These are phyloP conservation scores for Azorinus chamasolen DNA, from an alignment of 2,888 invertebrate genomes.

Conservation along the genomic window DNA sequence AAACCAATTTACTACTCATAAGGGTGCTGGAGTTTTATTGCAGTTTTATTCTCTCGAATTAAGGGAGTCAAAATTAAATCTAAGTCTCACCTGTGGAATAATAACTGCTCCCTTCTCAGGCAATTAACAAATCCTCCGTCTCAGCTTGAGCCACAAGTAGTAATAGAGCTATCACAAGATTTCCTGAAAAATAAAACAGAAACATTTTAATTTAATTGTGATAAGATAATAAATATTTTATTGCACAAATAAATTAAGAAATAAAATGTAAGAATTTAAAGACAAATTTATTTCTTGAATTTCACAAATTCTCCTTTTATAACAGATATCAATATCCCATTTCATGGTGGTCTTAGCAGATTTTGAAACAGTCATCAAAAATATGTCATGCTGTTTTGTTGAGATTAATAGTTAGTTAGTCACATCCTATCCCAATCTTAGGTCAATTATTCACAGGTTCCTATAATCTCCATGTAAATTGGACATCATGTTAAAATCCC, in stretches of 20 bases:
- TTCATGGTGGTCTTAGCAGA: no score
- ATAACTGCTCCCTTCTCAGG: neutral
- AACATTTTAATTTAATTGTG: constrained; percentile 13
- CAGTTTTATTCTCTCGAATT: no score
- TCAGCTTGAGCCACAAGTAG: neutral
- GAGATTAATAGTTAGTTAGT: neutral
- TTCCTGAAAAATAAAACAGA: neutral
- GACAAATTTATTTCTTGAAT: no score
- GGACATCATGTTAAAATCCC: constrained; percentile 17
- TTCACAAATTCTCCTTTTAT: no score
- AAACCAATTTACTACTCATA: no score
- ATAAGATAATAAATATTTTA: constrained; percentile 1
- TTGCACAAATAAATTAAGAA: constrained; percentile 1
- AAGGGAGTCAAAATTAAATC: no score
- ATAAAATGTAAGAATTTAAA: neutral
- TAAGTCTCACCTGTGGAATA: constrained; percentile 22
- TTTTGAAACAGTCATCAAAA: neutral
- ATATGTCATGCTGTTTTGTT: neutral
- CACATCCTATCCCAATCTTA: constrained; percentile 2
- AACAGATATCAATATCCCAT: no score
- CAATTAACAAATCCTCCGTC: constrained; percentile 19
- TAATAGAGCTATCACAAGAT: constrained; percentile 2
- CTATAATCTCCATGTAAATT: constrained; percentile 17
- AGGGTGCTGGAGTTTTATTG: no score
- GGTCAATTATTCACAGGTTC: constrained; percentile 34